These are phyloP conservation scores for Epinephelus fuscoguttatus DNA, from an alignment of 2,113 vertebrate species.

Conservation along the genomic window DNA sequence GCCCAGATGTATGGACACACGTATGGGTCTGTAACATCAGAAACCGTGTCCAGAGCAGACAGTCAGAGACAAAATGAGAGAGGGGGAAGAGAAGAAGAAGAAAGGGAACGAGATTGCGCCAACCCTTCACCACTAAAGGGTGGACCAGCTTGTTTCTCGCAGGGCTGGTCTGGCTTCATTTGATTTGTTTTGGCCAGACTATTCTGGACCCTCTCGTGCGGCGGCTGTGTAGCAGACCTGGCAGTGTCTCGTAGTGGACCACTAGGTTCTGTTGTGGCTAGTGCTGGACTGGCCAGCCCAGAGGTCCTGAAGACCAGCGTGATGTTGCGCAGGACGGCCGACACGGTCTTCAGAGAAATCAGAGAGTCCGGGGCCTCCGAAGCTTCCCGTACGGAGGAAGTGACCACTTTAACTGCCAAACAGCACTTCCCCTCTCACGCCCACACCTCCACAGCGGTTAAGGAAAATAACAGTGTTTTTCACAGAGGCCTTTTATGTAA, in stretches of 20 bases:
- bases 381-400: constrained; percentile 64
- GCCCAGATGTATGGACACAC: constrained; percentile 48
- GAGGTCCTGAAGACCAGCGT: constrained; percentile 52
- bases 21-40: constrained; percentile 55
- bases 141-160: constrained; percentile 63
- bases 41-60: constrained; percentile 46
- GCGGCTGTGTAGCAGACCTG: constrained; percentile 62
- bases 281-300: constrained; percentile 33
- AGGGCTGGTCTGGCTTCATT: constrained; percentile 55
- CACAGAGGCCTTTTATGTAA: constrained; percentile 57
- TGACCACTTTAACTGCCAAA: constrained; percentile 67
- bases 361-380: constrained; percentile 42
- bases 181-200: constrained; percentile 70
- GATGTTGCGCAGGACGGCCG: constrained; percentile 43
- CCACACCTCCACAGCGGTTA: constrained; percentile 65
- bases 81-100: constrained; percentile 24
- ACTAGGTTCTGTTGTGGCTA: constrained; percentile 77
- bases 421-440: constrained; percentile 74
- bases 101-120: constrained; percentile 37
- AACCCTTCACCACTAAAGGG: constrained; percentile 70
- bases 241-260: constrained; percentile 62
- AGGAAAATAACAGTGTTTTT: constrained; percentile 70
- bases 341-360: constrained; percentile 54
- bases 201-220: constrained; percentile 66
- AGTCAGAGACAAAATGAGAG: constrained; percentile 55